Conservation (phyloP, 2,888 invertebrate genomes). For the Harpagoxenus sublaevis region DNA sequence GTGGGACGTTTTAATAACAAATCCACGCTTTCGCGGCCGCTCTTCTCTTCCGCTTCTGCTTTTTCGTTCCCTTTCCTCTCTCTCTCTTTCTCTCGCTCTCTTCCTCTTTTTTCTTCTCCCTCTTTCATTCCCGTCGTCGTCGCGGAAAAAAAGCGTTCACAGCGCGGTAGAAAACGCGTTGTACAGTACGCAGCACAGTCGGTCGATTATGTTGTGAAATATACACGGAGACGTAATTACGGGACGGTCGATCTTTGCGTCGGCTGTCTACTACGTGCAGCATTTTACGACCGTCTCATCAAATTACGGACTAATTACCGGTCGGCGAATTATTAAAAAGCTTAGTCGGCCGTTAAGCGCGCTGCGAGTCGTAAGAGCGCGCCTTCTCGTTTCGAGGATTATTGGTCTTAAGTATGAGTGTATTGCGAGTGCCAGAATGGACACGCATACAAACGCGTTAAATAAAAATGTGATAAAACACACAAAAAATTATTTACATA, state of each 20-base stretch:
- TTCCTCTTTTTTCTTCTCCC: too few species aligned
- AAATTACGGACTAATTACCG: slow-evolving; percentile 85
- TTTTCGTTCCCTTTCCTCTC: slow-evolving; percentile 2
- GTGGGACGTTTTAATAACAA: slow-evolving; percentile 62
- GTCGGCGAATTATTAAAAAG: slow-evolving; percentile 85
- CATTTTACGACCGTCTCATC: slow-evolving; percentile 83
- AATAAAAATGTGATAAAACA: not conserved
- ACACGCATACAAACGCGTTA: not conserved
- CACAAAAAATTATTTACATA: not conserved
- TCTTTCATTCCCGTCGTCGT: slow-evolving; percentile 36
- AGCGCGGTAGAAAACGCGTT: slow-evolving; percentile 62
- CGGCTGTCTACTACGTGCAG: slow-evolving; percentile 66
- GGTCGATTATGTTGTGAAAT: slow-evolving; percentile 83
- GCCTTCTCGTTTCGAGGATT: slow-evolving; percentile 11
- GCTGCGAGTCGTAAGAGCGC: slow-evolving; percentile 79
- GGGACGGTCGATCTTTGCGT: slow-evolving; percentile 72
- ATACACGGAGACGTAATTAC: slow-evolving; percentile 83
- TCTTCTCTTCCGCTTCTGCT: slow-evolving; percentile 41
- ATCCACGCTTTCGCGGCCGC: slow-evolving; percentile 53
- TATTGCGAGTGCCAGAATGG: not conserved
- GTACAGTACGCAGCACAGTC: slow-evolving; percentile 23
- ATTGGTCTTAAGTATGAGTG: not conserved
- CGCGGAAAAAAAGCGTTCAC: slow-evolving; percentile 60
- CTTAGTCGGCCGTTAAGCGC: slow-evolving; percentile 83
- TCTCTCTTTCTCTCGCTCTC: not conserved